Evolutionary conservation across 2,113 vertebrate species (phyloP).

Genomic region (Vidua macroura): DNA sequence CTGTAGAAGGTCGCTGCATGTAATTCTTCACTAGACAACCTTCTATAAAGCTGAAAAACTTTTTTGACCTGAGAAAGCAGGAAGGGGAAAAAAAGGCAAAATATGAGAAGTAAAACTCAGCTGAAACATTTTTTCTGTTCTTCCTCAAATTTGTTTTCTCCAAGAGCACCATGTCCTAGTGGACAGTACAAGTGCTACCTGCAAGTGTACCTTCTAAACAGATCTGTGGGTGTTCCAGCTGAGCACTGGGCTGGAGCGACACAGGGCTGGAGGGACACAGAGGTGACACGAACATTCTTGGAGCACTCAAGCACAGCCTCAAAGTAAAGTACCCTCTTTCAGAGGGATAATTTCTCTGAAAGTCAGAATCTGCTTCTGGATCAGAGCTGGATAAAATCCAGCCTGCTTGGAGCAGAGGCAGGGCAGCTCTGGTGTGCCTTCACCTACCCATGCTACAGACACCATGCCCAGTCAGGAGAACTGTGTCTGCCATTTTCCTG

Average conservation of each 20-base stretch:
- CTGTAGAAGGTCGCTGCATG: slow-evolving; percentile 93
- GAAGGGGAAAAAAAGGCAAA: background rate
- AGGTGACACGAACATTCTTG: background rate
- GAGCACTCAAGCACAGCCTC: background rate
- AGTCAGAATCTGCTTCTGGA: background rate
- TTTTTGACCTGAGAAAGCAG: slow-evolving; percentile 87
- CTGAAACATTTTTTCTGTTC: background rate
- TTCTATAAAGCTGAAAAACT: slow-evolving; percentile 99
- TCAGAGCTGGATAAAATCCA: background rate
- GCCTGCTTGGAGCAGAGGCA: background rate
- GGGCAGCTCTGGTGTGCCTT: background rate
- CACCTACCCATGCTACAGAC: background rate
- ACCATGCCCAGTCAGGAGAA: background rate
- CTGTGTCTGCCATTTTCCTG: background rate
- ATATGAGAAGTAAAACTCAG: background rate
- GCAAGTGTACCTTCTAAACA: background rate
- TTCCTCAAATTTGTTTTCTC: background rate
- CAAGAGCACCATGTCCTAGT: background rate
- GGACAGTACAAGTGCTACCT: background rate
- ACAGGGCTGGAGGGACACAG: background rate
- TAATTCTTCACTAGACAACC: slow-evolving; percentile 99
- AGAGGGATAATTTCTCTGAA: background rate
- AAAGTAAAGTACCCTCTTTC: background rate
- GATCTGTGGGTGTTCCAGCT: background rate
- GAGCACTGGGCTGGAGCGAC: background rate